Percentiles rank a stretch among this genome's conserved stretches.
Evolutionary conservation across 2,113 vertebrate genomes (phyloP).

Genomic region (Silurus glanis): DNA sequence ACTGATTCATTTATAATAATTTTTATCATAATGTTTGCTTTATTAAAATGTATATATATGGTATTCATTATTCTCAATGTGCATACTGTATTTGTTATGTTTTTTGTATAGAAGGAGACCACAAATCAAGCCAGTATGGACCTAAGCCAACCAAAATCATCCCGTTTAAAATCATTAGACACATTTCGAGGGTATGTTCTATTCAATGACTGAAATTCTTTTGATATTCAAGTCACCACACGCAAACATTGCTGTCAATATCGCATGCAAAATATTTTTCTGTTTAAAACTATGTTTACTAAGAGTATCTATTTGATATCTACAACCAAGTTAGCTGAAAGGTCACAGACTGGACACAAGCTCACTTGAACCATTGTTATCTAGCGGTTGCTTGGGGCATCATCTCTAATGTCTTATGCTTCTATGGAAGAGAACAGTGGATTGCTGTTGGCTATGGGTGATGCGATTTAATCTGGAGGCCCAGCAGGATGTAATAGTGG

Average conservation of each 20-base stretch:
- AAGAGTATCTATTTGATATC: conserved; percentile 55
- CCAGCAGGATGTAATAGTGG: conserved; percentile 80
- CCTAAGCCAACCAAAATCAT: conserved; percentile 51
- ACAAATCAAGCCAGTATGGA: conserved; percentile 16
- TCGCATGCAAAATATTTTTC: conserved; percentile 53
- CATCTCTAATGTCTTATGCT: conserved; percentile 66
- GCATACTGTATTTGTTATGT: not conserved
- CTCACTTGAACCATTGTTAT: conserved; percentile 70
- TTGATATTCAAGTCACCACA: not conserved
- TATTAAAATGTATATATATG: not conserved
- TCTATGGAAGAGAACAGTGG: conserved; percentile 67
- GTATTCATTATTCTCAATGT: not conserved
- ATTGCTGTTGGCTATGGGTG: conserved; percentile 77
- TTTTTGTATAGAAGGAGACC: conserved; percentile 37
- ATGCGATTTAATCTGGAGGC: conserved; percentile 80
- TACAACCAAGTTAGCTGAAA: conserved; percentile 60
- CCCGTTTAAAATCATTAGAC: conserved; percentile 68
- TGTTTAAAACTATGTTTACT: conserved; percentile 62
- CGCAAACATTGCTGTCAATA: conserved; percentile 37
- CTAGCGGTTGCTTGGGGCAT: conserved; percentile 65
- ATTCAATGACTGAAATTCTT: conserved; percentile 38
- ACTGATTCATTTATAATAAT: not conserved
- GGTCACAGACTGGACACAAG: conserved; percentile 75
- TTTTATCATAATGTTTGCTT: not conserved
- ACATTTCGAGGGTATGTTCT: conserved; percentile 70